Evolutionary conservation across 2,113 vertebrate genomes (phyloP).

Genomic region (Sylvicapra grimmia): DNA sequence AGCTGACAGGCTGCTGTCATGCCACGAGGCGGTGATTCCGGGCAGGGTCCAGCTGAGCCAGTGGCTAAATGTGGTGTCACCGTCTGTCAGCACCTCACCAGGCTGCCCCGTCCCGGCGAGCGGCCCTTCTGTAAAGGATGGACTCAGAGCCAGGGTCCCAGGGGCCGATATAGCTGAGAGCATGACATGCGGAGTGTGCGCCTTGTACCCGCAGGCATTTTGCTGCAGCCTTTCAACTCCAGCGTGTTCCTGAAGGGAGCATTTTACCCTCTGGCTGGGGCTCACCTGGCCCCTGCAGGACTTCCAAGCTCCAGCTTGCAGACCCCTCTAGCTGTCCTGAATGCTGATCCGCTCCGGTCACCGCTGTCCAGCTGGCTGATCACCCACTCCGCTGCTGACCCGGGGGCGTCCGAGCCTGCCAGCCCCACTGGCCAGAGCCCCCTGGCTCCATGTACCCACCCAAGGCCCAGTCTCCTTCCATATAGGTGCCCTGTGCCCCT

Average conservation of each 20-base stretch:
- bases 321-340: neutral
- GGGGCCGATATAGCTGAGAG: neutral
- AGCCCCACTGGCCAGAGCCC: neutral
- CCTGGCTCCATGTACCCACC: neutral
- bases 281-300: too few relatives aligned
- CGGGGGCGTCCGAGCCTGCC: neutral
- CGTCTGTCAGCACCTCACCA: neutral
- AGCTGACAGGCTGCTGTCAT: neutral
- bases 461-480: neutral
- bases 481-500: neutral
- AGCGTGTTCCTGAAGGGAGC: neutral
- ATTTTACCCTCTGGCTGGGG: neutral
- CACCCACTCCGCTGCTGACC: neutral
- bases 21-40: neutral
- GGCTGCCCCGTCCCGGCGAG: neutral
- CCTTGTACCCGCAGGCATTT: neutral
- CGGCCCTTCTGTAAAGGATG: neutral
- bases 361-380: neutral
- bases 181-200: fast-evolving
- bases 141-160: neutral
- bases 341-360: neutral
- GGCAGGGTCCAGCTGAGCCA: neutral
- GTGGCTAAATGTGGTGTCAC: neutral
- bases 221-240: neutral
- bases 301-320: neutral